Conservation (phyloP, 64 coral and sea anemone species). For the Astreopora myriophthalma region DNA sequence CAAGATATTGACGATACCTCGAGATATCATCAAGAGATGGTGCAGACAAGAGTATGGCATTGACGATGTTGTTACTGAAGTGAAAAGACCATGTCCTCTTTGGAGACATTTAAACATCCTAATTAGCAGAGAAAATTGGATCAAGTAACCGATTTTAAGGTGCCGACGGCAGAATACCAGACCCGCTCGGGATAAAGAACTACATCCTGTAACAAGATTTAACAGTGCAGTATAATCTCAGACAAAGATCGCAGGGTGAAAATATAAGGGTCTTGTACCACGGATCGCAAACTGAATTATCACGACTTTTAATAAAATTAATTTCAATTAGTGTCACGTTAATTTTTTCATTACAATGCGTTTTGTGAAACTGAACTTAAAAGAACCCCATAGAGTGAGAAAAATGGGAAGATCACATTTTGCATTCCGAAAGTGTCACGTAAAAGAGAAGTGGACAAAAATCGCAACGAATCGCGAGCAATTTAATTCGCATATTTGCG, state of each 20-base stretch:
- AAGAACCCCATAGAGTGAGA: neutral
- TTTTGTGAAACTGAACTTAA: no score
- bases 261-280: no score
- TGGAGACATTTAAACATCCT: neutral
- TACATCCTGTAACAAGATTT: no score
- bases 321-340: no score
- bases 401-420: constrained; percentile 7
- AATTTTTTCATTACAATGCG: no score
- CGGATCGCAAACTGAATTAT: neutral
- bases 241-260: no score
- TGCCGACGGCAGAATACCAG: constrained; percentile 4
- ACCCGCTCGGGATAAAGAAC: no score
- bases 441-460: neutral
- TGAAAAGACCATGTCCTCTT: neutral
- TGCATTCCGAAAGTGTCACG: constrained; percentile 39
- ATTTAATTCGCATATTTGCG: no score
- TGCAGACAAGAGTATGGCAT: neutral
- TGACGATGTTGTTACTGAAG: neutral
- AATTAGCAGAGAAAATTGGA: neutral
- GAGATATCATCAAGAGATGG: neutral
- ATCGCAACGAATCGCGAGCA: neutral
- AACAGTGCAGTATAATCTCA: no score
- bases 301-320: neutral
- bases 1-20: neutral
- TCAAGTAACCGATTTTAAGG: neutral